Percentiles rank a stretch among this genome's conserved stretches.
phyloP scores from a whole-genome alignment of 2,888 invertebrate genomes.

The Bembecia ichneumoniformis region DNA sequence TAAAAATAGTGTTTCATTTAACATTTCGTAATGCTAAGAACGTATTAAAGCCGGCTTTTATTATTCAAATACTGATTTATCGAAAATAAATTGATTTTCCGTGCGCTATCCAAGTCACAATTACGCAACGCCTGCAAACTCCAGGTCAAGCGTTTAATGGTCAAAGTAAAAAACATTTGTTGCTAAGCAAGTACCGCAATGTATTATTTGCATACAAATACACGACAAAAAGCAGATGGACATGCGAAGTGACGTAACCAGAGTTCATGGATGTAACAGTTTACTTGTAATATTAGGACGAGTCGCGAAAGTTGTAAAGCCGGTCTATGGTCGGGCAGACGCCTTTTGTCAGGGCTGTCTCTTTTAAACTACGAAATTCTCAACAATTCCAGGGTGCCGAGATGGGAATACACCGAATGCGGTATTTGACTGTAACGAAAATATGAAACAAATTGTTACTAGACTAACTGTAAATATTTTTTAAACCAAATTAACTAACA shows the following conservation, averaged over 20 bases:
- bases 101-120: background rate
- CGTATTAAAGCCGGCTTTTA: background rate
- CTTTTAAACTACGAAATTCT: too few relatives aligned
- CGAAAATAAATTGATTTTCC: background rate
- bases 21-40: too few relatives aligned
- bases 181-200: background rate
- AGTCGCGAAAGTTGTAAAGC: slow-evolving; percentile 55
- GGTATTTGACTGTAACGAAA: too few relatives aligned
- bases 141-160: background rate
- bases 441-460: too few relatives aligned
- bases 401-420: too few relatives aligned
- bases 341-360: background rate
- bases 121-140: slow-evolving; percentile 20
- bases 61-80: background rate
- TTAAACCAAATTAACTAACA: too few relatives aligned
- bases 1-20: too few relatives aligned
- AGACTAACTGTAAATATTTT: too few relatives aligned
- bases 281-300: slow-evolving; percentile 51
- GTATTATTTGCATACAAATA: background rate
- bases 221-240: slow-evolving; percentile 6
- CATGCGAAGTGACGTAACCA: slow-evolving; percentile 14
- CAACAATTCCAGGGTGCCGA: too few relatives aligned
- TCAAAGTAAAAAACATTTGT: background rate
- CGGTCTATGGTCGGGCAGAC: slow-evolving; percentile 17
- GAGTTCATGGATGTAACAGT: slow-evolving; percentile 38